These are phyloP conservation scores for Cantharis rufa DNA, from an alignment of 2,888 invertebrate genomes.

Conservation along the genomic window DNA sequence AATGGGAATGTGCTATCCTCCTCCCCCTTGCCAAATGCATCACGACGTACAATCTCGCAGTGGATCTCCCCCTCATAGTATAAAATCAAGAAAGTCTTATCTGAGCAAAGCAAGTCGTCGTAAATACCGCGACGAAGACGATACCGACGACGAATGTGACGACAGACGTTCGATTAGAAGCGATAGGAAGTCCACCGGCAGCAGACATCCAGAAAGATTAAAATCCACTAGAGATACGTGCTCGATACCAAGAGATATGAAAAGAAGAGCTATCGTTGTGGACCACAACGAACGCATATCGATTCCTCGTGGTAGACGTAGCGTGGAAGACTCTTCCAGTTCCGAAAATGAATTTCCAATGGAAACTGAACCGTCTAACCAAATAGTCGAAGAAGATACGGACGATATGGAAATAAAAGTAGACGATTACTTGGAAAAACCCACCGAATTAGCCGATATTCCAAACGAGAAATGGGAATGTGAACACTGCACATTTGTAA, in stretches of 20 bases:
- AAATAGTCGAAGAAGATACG: conserved; percentile 39
- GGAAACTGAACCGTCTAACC: conserved; percentile 36
- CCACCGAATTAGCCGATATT: conserved; percentile 58
- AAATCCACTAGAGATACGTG: conserved; percentile 42
- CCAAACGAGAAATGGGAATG: conserved; percentile 77
- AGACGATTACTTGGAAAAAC: conserved; percentile 41
- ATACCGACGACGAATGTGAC: conserved; percentile 57
- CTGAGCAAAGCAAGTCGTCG: conserved; percentile 60
- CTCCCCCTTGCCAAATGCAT: conserved; percentile 56
- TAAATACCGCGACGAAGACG: conserved; percentile 55
- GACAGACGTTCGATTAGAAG: conserved; percentile 51
- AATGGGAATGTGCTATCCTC: conserved; percentile 47
- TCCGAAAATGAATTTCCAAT: conserved; percentile 46
- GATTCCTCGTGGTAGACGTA: conserved; percentile 38
- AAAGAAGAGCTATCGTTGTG: conserved; percentile 32
- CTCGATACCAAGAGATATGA: conserved; percentile 48
- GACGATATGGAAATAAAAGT: conserved; percentile 40
- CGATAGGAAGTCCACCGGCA: conserved; percentile 46
- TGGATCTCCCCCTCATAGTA: conserved; percentile 70
- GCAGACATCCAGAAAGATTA: conserved; percentile 40
- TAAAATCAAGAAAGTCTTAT: conserved; percentile 72
- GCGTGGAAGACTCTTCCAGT: conserved; percentile 43
- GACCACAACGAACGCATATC: conserved; percentile 44
- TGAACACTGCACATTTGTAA: conserved; percentile 88
- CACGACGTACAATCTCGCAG: conserved; percentile 65